These are phyloP conservation scores for Hipparchia semele DNA, from an alignment of 2,888 invertebrate species.

Conservation along the genomic window DNA sequence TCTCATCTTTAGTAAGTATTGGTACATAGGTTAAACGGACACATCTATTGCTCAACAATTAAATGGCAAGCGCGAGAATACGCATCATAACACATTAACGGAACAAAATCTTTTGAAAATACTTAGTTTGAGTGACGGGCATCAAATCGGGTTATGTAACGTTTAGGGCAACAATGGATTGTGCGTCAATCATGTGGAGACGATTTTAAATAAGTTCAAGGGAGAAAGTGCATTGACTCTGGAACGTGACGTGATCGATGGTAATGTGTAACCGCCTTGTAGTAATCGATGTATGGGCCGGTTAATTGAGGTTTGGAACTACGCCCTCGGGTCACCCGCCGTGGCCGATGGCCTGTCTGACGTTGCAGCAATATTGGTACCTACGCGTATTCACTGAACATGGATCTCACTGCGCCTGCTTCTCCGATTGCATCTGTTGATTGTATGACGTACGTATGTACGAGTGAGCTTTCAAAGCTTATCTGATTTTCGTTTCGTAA, in stretches of 20 bases:
- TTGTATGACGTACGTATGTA: constrained; percentile 3
- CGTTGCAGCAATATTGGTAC: constrained; percentile 31
- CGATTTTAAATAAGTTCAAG: constrained; percentile 78
- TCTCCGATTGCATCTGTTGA: constrained; percentile 3
- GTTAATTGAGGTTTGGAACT: constrained; percentile 62
- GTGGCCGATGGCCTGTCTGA: constrained; percentile 44
- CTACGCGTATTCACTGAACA: constrained; percentile 14
- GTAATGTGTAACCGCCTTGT: constrained; percentile 26
- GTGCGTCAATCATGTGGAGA: constrained; percentile 77
- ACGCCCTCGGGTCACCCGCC: constrained; percentile 51
- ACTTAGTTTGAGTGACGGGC: constrained; percentile 70
- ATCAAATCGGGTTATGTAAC: constrained; percentile 73
- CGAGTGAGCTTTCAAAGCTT: constrained; percentile 4
- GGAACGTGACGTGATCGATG: constrained; percentile 55
- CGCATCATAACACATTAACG: constrained; percentile 78
- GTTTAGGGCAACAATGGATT: constrained; percentile 68
- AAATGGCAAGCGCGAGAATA: constrained; percentile 78
- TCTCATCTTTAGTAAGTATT: constrained; percentile 43
- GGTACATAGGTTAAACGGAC: constrained; percentile 67
- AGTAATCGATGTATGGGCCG: constrained; percentile 50
- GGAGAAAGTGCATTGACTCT: constrained; percentile 72
- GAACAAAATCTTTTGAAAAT: constrained; percentile 70
- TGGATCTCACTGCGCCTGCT: constrained; percentile 1
- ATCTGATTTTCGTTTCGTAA: constrained; percentile 20
- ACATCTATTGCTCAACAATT: constrained; percentile 73